Percentiles rank a stretch among this genome's conserved stretches.
Conservation (phyloP, 2,797 vertebrate species). For the Mus minutoides region DNA sequence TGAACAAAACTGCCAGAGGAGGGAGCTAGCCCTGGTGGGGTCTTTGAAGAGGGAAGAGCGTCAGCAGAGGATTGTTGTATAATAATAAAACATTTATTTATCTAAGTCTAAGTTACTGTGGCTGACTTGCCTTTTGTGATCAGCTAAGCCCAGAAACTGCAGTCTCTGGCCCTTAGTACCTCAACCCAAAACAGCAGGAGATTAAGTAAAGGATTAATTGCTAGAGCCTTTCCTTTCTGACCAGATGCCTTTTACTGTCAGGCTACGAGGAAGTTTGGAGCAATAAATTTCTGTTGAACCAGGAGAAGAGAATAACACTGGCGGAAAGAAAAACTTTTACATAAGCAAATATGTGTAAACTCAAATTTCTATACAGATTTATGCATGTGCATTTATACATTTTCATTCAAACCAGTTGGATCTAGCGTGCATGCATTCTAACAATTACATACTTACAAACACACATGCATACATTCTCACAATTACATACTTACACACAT, state of each 20-base stretch:
- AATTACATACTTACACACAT: neutral
- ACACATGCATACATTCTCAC: too few species aligned
- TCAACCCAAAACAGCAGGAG: neutral
- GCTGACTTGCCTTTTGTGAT: neutral
- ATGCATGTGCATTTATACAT: neutral
- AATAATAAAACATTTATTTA: neutral
- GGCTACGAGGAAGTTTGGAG: neutral
- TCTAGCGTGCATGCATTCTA: neutral
- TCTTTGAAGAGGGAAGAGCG: neutral
- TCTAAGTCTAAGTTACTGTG: neutral
- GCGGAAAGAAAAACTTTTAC: neutral
- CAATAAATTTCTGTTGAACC: neutral
- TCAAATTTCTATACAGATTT: neutral
- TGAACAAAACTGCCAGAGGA: too few species aligned
- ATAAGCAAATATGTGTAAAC: neutral
- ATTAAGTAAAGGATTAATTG: neutral
- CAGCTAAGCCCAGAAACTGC: neutral
- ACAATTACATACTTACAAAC: neutral
- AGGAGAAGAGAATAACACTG: neutral
- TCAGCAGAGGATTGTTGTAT: neutral
- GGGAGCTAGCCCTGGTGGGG: too few species aligned
- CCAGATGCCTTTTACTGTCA: neutral
- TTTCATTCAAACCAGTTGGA: neutral
- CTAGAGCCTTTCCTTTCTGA: neutral
- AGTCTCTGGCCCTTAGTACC: neutral